These are phyloP conservation scores for Hemibagrus wyckioides DNA, from an alignment of 2,113 vertebrate species.

Conservation along the genomic window DNA sequence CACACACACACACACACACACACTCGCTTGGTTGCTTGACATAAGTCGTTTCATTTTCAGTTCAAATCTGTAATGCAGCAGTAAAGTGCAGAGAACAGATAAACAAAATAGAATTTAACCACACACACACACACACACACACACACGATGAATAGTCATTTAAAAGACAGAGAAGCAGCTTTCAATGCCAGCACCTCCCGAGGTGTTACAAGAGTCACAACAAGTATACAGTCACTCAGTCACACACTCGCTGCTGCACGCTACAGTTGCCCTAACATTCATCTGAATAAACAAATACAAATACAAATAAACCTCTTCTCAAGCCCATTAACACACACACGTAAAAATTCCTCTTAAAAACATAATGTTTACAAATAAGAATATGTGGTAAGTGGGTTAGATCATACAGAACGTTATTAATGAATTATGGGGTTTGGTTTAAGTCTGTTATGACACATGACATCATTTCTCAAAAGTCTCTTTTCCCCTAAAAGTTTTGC, in stretches of 20 bases:
- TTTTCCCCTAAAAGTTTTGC: background rate
- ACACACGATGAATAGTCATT: slow-evolving; percentile 11
- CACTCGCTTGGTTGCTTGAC: slow-evolving; percentile 59
- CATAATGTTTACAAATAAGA: slow-evolving; percentile 76
- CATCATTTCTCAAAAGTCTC: slow-evolving; percentile 51
- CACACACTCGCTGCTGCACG: slow-evolving; percentile 29
- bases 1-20: slow-evolving; percentile 53
- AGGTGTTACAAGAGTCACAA: slow-evolving; percentile 20
- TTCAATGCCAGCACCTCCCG: slow-evolving; percentile 67
- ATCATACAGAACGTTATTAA: slow-evolving; percentile 62
- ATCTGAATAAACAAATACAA: slow-evolving; percentile 40
- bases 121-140: slow-evolving; percentile 15
- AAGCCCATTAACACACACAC: slow-evolving; percentile 11
- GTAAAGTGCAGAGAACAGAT: slow-evolving; percentile 81
- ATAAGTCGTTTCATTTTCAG: slow-evolving; percentile 66
- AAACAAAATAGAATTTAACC: slow-evolving; percentile 36
- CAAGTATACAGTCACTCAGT: slow-evolving; percentile 36
- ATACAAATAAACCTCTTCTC: slow-evolving; percentile 44
- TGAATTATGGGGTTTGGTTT: slow-evolving; percentile 59
- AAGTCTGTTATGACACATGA: slow-evolving; percentile 58
- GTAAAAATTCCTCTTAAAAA: slow-evolving; percentile 74
- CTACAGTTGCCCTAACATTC: slow-evolving; percentile 38
- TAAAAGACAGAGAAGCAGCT: slow-evolving; percentile 65
- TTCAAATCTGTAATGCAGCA: slow-evolving; percentile 70
- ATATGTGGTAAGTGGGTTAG: slow-evolving; percentile 83